These are phyloP conservation scores for Scolopax bukidnonensis DNA, from an alignment of 2,797 vertebrate genomes.

Conservation along the genomic window DNA sequence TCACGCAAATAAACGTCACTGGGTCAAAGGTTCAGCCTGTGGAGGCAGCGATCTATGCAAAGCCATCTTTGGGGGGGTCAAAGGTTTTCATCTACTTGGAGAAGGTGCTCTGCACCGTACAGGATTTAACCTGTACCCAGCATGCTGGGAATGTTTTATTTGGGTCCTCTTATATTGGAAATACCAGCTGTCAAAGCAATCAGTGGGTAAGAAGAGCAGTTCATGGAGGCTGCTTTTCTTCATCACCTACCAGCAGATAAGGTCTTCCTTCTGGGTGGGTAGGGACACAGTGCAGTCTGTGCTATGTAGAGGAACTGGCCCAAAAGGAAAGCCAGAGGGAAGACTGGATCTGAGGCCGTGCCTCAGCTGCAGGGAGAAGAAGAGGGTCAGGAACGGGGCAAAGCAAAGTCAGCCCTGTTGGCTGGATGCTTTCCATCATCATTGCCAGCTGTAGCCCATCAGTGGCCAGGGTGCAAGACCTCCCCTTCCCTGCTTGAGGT, in stretches of 20 bases:
- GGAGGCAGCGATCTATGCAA: neutral
- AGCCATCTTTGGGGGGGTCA: neutral
- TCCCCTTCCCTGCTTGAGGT: neutral
- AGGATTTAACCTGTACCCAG: neutral
- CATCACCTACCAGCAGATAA: neutral
- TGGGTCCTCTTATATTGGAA: neutral
- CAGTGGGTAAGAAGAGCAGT: neutral
- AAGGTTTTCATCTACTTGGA: neutral
- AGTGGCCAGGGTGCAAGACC: neutral
- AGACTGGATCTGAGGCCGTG: neutral
- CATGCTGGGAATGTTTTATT: neutral
- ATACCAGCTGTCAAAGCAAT: neutral
- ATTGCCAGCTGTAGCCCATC: neutral
- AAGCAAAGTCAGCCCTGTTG: neutral
- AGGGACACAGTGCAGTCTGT: neutral
- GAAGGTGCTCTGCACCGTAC: neutral
- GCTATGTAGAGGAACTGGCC: rapidly evolving
- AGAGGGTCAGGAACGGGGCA: neutral
- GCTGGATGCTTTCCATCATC: neutral
- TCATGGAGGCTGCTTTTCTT: neutral
- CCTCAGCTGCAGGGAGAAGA: neutral
- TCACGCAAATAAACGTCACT: neutral
- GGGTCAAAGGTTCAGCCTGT: neutral
- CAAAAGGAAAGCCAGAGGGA: neutral
- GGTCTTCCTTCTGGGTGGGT: neutral